A percentile compares a stretch with the other conserved stretches of the same genome.
These are phyloP conservation scores for Rhopilema esculentum DNA, from an alignment of 30 jellyfish, hydroid and myxozoan species.

Conservation along the genomic window DNA sequence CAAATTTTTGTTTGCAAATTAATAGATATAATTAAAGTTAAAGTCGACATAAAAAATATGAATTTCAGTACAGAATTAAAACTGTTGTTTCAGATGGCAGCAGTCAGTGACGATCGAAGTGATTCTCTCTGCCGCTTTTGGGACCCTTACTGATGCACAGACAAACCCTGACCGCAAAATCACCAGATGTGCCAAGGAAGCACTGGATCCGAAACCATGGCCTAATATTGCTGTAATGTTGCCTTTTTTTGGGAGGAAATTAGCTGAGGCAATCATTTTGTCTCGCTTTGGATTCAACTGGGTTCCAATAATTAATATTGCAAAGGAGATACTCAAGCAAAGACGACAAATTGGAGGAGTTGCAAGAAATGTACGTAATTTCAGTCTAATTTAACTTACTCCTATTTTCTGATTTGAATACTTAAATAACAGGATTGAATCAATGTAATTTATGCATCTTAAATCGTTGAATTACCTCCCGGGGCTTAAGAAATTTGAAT, in stretches of 20 bases:
- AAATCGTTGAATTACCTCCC: too few relatives aligned
- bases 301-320: slow-evolving; percentile 37
- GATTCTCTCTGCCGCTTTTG: slow-evolving; percentile 74
- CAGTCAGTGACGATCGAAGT: slow-evolving; percentile 73
- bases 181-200: slow-evolving; percentile 31
- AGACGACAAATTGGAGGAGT: not conserved
- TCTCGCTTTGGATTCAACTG: slow-evolving; percentile 40
- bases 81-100: slow-evolving; percentile 50
- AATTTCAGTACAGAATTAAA: too few relatives aligned
- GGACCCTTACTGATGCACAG: slow-evolving; percentile 61
- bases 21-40: too few relatives aligned
- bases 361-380: slow-evolving; percentile 16
- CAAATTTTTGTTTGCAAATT: too few relatives aligned
- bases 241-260: slow-evolving; percentile 50
- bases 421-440: too few relatives aligned
- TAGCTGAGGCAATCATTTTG: slow-evolving; percentile 2
- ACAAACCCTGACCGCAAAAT: slow-evolving; percentile 64
- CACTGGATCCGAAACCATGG: slow-evolving; percentile 48
- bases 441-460: too few relatives aligned
- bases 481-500: too few relatives aligned
- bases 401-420: too few relatives aligned
- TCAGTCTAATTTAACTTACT: too few relatives aligned
- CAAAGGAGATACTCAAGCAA: slow-evolving; percentile 9
- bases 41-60: too few relatives aligned
- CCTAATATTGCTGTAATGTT: slow-evolving; percentile 30